Conservation (phyloP, 1,140 invertebrate genomes). For the Drosophila orena region DNA sequence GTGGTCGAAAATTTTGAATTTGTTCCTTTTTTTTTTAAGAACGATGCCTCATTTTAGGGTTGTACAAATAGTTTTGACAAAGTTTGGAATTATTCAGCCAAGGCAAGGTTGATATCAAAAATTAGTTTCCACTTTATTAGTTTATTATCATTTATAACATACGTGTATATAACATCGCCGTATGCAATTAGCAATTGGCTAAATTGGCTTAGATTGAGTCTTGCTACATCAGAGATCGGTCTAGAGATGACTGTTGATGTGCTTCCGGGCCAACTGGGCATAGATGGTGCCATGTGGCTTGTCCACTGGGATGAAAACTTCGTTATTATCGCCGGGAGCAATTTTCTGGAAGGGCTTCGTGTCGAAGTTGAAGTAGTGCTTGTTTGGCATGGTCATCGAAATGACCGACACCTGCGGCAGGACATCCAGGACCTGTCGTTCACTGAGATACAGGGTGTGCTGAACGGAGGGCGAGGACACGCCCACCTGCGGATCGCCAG, state of each 20-base stretch:
- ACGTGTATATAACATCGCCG: too few relatives aligned
- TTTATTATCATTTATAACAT: background rate
- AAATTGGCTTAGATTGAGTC: background rate
- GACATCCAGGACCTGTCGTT: conserved; percentile 88
- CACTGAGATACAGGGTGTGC: conserved; percentile 90
- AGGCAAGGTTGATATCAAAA: background rate
- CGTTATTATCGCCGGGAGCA: conserved; percentile 87
- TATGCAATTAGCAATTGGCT: background rate
- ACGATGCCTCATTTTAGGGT: conserved; percentile 31
- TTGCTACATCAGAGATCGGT: background rate
- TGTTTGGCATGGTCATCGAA: conserved; percentile 91
- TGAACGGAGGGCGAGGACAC: conserved; percentile 91
- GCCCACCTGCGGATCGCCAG: conserved; percentile 88
- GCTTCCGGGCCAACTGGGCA: conserved; percentile 88
- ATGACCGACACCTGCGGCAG: conserved; percentile 88
- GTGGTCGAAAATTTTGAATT: conserved; percentile 1
- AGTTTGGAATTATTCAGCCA: background rate
- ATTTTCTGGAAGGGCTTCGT: conserved; percentile 89
- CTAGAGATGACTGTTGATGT: conserved; percentile 84
- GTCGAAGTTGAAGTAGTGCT: conserved; percentile 91
- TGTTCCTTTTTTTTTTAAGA: background rate
- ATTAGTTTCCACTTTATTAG: background rate
- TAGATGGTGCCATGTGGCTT: conserved; percentile 92
- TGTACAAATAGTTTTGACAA: background rate
- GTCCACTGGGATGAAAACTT: conserved; percentile 90